Evolutionary conservation across 2,113 vertebrate genomes (phyloP), one percentile per base, ranked within the genome.

Genomic region (Empidonax traillii): DNA sequence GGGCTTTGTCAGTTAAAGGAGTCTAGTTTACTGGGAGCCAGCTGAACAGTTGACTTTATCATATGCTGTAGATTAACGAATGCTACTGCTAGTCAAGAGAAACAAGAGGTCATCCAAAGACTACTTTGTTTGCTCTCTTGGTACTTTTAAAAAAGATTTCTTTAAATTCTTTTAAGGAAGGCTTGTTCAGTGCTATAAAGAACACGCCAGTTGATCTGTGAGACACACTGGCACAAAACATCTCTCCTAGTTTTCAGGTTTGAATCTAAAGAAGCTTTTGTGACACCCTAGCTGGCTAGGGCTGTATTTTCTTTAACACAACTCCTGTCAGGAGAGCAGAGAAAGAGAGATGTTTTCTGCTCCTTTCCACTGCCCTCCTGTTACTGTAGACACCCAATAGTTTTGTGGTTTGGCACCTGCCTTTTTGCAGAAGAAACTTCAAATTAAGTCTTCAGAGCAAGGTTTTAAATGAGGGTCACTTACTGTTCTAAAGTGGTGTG

Each of bases 1-100:
- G 53, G 84, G 58, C 76, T 97, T 94, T 95, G 92, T 87, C 91
- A 95, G 62, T 96, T 96, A 97, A 96, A 96, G 86, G 18, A 90
- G 68, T 82, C 58, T 58, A 68, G 43, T 96, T 96, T 94, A 68
- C 62, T 77, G 81, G 76, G 66, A 96, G 86, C 84, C 95, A 94
- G 89, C 46, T 88, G 90, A 95, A 95, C 73, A 39, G 86, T 44
- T 96, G 94, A 84, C 90, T 97, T 96, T 88, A 95, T 97, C 88
- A 76, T 92, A 68, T 93, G 92, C 78, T 93, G 79, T 30, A 89
- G 88, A 96, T 97, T 97, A 97, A 96, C 88, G 93, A 94, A 91
- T 72, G 97, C 95, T 96, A 96, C 97, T 83, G 91, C 93, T 95
- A 92, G 86, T 97, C 95, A 96, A 94, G 37, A 80, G 82, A 97